Base-by-base conservation (phyloP, 2,797 vertebrate genomes). In the Anguilla pacifica region DNA sequence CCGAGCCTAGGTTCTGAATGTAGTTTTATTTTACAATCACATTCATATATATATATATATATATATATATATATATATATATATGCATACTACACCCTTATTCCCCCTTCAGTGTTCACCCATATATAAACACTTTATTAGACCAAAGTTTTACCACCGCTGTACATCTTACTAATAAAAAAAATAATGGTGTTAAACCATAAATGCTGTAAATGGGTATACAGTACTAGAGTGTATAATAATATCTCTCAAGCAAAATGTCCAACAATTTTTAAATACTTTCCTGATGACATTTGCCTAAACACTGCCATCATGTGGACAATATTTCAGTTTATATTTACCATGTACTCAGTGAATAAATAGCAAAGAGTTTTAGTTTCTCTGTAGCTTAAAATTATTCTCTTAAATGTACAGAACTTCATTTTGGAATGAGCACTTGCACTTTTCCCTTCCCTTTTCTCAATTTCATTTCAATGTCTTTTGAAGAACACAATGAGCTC, bases 401-500 rank as follows among this genome's bases (percentile, higher is more conserved):
- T 82, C 43, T 46, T 81, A 82, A 51, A 82, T 49, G n/a, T 82
- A 10, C 2, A 79, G 22, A 49, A 46, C 55, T 46, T 51, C 6
- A 82, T 83, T 70, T 15, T 51, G 46, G 77, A 87, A 82, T 51
- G 35, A 49, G 49, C 9, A 85, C 35, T 67, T 53, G 17, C 57
- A 67, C n/a, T 17, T 70, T 39, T 5, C 79, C 6, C 85, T 57
- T 51, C n/a, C 51, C 31, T 35, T 51, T 55, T 19, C 13, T 3
- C 22, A 28, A 43, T 85, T 88, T 59, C 13, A 79, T 31, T 77
- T 11, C 19, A 15, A 86, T 81, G 3, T 31, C 85, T 85, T 51
- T 86, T 51, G 43, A 86, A 96, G 97, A 97, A 96, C 97, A 97
- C 94, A 87, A 94, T 93, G 87, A 96, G 95, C 67, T 97, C 97